phyloP scores from a whole-genome alignment of 64 coral and sea anemone genomes.

The Porites australiensis region DNA sequence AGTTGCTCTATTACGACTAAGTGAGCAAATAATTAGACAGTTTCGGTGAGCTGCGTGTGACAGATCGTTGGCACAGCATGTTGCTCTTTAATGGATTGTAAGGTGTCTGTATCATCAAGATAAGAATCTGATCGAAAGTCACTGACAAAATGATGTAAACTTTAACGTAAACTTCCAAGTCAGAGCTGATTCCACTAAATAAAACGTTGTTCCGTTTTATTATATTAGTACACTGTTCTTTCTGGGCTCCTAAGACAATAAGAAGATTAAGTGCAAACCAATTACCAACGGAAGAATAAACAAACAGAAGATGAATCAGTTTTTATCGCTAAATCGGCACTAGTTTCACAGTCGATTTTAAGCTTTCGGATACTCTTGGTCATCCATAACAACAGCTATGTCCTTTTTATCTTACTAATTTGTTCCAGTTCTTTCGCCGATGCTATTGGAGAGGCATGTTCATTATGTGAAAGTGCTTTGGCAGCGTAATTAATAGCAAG shows the following conservation, averaged over 20 bases:
- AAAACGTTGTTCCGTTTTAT: neutral
- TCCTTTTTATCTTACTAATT: neutral
- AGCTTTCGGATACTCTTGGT: neutral
- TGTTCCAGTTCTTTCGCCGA: too few relatives aligned
- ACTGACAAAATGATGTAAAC: neutral
- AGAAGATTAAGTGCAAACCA: slow-evolving; percentile 12
- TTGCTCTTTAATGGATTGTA: neutral
- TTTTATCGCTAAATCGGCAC: slow-evolving; percentile 6
- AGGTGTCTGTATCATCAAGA: slow-evolving; percentile 19
- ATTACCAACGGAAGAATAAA: slow-evolving; percentile 31
- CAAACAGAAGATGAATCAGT: neutral
- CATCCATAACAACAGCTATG: neutral
- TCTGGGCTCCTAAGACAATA: slow-evolving; percentile 1
- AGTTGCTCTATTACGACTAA: neutral
- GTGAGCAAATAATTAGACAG: neutral
- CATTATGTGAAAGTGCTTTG: neutral
- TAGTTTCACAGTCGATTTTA: neutral
- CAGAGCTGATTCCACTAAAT: neutral
- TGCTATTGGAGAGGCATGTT: neutral
- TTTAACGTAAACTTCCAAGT: neutral
- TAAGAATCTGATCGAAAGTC: neutral
- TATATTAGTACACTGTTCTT: neutral
- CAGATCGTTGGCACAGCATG: neutral
- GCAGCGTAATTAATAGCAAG: neutral
- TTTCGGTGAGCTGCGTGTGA: neutral